phyloP scores from a whole-genome alignment of 2,797 vertebrate genomes.

The Lutra lutra region DNA sequence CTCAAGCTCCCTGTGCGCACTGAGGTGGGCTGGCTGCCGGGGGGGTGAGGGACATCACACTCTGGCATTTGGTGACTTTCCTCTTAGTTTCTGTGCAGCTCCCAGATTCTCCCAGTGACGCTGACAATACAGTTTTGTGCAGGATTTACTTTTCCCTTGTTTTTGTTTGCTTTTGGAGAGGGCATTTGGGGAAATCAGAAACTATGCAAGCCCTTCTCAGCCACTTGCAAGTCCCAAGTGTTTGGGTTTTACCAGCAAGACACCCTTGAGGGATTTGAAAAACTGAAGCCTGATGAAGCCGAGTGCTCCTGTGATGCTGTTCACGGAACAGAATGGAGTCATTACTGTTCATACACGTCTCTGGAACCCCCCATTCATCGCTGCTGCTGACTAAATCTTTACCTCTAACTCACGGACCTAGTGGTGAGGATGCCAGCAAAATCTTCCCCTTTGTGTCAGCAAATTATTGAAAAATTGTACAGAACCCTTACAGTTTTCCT shows the following conservation, averaged over 20 bases:
- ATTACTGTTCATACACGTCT: not conserved
- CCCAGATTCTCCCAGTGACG: not conserved
- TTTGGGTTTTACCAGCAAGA: not conserved
- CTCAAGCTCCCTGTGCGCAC: not conserved
- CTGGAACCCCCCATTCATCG: not conserved
- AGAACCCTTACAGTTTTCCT: accelerated
- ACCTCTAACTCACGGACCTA: not conserved
- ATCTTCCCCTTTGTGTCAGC: not conserved
- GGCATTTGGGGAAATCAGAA: not conserved
- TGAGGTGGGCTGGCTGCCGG: not conserved
- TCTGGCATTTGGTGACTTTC: accelerated
- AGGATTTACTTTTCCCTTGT: not conserved
- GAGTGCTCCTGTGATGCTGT: too few relatives aligned
- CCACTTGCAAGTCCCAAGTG: not conserved
- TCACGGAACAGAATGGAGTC: not conserved
- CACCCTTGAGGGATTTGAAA: not conserved
- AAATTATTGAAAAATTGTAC: not conserved
- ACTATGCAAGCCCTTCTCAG: not conserved
- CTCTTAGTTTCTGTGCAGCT: not conserved
- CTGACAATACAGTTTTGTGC: not conserved
- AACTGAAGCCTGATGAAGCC: not conserved
- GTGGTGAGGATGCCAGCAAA: not conserved
- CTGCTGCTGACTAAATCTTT: not conserved
- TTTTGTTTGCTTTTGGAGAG: not conserved
- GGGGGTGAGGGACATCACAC: not conserved